Base-by-base conservation (phyloP, 2,113 vertebrate species). In the Pelmatolapia mariae region DNA sequence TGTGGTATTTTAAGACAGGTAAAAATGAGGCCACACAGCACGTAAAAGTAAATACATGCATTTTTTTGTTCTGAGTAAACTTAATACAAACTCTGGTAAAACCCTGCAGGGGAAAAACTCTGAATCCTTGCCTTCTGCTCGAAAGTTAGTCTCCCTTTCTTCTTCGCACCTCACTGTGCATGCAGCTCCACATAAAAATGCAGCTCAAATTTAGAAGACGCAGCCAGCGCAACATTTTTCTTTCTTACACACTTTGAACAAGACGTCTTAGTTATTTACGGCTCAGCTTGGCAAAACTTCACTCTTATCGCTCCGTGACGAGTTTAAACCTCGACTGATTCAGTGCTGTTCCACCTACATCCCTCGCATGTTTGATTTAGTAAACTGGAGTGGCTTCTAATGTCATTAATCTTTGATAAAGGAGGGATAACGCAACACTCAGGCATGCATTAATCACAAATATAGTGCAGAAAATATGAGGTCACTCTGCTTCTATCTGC, bases 241-340 rank as follows among this genome's bases (percentile, higher is more conserved):
- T 90, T 85, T 87, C 63, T 78, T 5, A 18, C 56, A 68, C 59
- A 57, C 91, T 93, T 88, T 91, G 86, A 93, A 88, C 90, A 90
- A 87, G 85, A 86, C 19, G 16, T 87, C 83, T 83, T 29, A 31
- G 83, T 86, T 93, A 93, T 94, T 94, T 93, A 91, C 47, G 36
- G 88, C 93, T 59, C 83, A 59, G 80, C 85, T 80, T 76, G 57
- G 83, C 52, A 86, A 71, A 87, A 86, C 57, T 6, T 16, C 15
- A 4, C 4, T 84, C 45, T 84, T 89, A 91, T 90, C 57, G 3
- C 84, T 53, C 8, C 3, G 33, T 73, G 87, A 87, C 86, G 54
- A 84, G 80, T 86, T 87, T 88, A 88, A 93, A 88, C 90, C 78
- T 63, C 8, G 1, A 12, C 82, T 86, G 90, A 91, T 86, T 90